Base-by-base conservation (phyloP, 2,797 vertebrate species). In the Syngnathus acus region DNA sequence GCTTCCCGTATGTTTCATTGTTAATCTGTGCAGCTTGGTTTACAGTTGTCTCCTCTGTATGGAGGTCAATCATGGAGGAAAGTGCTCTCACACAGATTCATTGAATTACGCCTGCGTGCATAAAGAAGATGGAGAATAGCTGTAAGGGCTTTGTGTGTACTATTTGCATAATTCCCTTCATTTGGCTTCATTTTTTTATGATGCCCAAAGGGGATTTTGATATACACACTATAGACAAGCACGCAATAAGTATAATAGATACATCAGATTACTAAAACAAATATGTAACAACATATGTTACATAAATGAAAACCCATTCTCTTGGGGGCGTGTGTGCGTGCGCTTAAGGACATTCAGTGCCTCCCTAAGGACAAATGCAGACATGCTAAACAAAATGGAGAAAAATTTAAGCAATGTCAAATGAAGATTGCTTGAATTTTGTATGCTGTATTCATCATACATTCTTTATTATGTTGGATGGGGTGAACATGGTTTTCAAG, bases 151-250 rank as follows among this genome's bases (percentile, higher is more conserved):
- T 68, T 77, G 71, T 76, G 71, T 82, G 77, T 81, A 72, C 69
- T 67, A 85, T 88, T 84, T 82, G 69, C 84, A 88, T 90, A 87
- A 87, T 80, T 79, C 65, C 74, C 82, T 87, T 86, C 83, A 88
- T 85, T 82, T 76, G 63, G 80, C 70, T 68, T 75, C 69, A 79
- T 82, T 77, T 59, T 53, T 47, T 79, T 81, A 84, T 72, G 77
- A 81, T 76, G 68, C 84, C 82, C 82, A 77, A 74, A 73, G 82
- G 83, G 82, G 68, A 78, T 70, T 78, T 87, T 72, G 59, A 82
- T 84, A 77, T 82, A 77, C 65, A 66, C 54, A 76, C 74, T 85
- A 70, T 66, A 82, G 74, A 78, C 70, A 54, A 67, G 68, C 64
- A 65, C 58, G 57, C 64, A 66, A 59, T 74, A 61, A 76, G 73